Evolutionary conservation across 2,888 invertebrate species (phyloP).

Genomic region (Acrobasis consociella): DNA sequence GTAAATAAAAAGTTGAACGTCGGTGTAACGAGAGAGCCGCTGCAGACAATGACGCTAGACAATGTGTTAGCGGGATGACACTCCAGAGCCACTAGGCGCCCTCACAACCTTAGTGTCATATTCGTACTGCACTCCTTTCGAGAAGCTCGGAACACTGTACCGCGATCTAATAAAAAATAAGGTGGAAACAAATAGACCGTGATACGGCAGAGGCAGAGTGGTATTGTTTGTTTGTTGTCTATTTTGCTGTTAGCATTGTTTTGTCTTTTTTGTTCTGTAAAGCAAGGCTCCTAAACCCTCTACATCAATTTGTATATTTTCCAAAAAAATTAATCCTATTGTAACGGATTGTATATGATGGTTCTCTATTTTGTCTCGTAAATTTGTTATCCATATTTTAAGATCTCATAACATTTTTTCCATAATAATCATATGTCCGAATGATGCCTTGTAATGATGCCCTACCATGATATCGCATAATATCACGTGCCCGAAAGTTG

Average conservation of each 20-base stretch:
- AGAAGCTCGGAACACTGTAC: conserved; percentile 37
- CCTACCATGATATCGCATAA: too few species aligned
- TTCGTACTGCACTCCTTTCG: conserved; percentile 45
- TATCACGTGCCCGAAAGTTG: too few species aligned
- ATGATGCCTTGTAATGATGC: too few species aligned
- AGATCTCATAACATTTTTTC: too few species aligned
- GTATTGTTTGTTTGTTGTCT: not conserved
- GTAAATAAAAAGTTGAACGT: conserved; percentile 81
- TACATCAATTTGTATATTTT: too few species aligned
- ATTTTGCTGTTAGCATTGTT: not conserved
- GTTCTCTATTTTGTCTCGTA: too few species aligned
- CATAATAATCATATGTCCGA: too few species aligned
- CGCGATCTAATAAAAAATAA: conserved; percentile 29
- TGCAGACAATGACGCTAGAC: conserved; percentile 76
- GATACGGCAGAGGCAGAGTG: conserved; percentile 10
- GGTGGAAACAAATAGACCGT: conserved; percentile 26
- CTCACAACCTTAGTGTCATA: conserved; percentile 52
- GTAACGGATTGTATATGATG: too few species aligned
- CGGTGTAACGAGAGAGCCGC: conserved; percentile 68
- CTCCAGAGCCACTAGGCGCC: conserved; percentile 66
- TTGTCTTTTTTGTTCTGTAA: not conserved
- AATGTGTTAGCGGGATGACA: conserved; percentile 76
- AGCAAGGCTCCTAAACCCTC: not conserved
- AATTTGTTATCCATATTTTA: too few species aligned
- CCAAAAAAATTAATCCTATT: too few species aligned